phyloP scores from a whole-genome alignment of 1,140 invertebrate species.

The Drosophila cardini region DNA sequence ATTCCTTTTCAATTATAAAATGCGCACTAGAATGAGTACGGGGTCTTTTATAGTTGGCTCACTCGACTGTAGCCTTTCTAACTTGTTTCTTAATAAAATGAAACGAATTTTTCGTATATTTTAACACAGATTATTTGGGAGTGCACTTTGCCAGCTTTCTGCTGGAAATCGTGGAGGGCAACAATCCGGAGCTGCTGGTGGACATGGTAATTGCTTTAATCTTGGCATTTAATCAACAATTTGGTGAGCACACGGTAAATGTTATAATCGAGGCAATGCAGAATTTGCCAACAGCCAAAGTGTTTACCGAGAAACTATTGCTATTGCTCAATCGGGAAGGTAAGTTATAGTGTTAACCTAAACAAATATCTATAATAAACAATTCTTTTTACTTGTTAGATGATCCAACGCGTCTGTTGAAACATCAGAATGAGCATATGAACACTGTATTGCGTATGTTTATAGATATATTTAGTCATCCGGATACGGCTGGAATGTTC shows the following conservation, averaged over 20 bases:
- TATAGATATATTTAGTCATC: slow-evolving; percentile 92
- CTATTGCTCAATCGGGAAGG: slow-evolving; percentile 95
- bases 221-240: slow-evolving; percentile 95
- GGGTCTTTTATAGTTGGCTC: too few relatives aligned
- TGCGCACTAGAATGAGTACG: too few relatives aligned
- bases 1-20: too few relatives aligned
- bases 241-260: slow-evolving; percentile 88
- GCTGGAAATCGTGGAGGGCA: slow-evolving; percentile 91
- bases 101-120: background rate
- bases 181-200: slow-evolving; percentile 91
- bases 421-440: slow-evolving; percentile 90
- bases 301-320: slow-evolving; percentile 95
- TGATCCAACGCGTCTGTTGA: slow-evolving; percentile 94
- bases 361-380: background rate
- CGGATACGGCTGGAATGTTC: slow-evolving; percentile 92
- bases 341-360: slow-evolving; percentile 81
- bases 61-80: too few relatives aligned
- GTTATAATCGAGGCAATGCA: slow-evolving; percentile 91
- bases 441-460: slow-evolving; percentile 96
- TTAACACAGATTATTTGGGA: slow-evolving; percentile 91
- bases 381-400: slow-evolving; percentile 86
- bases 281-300: slow-evolving; percentile 90
- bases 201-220: slow-evolving; percentile 93
- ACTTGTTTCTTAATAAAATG: too few relatives aligned
- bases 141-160: slow-evolving; percentile 92